Evolutionary conservation across 1,140 invertebrate species (phyloP), one percentile per base, ranked within the genome.

Genomic region (Nebria ingens): DNA sequence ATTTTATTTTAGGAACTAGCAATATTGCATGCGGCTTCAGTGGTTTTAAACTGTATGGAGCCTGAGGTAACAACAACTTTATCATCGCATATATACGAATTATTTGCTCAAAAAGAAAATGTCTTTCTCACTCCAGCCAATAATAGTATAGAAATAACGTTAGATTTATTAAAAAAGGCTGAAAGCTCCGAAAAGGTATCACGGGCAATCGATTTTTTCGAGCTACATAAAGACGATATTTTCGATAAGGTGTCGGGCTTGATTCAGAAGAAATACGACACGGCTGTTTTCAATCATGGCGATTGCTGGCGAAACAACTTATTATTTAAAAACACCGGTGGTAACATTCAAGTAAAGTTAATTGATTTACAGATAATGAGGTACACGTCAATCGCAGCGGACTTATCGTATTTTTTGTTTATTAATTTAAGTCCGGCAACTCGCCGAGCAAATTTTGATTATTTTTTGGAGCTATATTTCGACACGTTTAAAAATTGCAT

Each of bases 361-460:
- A 45, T 45, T 45, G 40, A 45, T 45, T 17, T 45, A 45, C 40
- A 45, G 17, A 17, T 45, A 11, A 45, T 45, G 40, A 9, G 40
- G 9, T 45, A 45, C 17, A 45, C 40, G 15, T 45, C 40, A 45
- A 17, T 17, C 17, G 40, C 40, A 11, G 40, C 40, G 9, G 40
- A 45, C 17, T 45, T 45, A 17, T 11, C 3, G 3, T 45, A 45
- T 45, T 45, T 45, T 17, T 17, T 45, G 3, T 17, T 12, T 17
- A 45, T 45, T 45, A 45, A 45, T 17, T 45, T 45, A 17, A 12
- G 9, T 12, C 40, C 40, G 40, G 40, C 9, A 17, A 17, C 9
- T 6, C 9, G 40, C 9, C 3, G 4, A 4, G 15, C 9, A 17
- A 45, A 45, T 17, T 12, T 9, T 4, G 40, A 45, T 12, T 45